Evolutionary conservation across 2,797 vertebrate species (phyloP), one percentile per base, ranked within the genome.

Genomic region (Dromococcyx pavoninus): DNA sequence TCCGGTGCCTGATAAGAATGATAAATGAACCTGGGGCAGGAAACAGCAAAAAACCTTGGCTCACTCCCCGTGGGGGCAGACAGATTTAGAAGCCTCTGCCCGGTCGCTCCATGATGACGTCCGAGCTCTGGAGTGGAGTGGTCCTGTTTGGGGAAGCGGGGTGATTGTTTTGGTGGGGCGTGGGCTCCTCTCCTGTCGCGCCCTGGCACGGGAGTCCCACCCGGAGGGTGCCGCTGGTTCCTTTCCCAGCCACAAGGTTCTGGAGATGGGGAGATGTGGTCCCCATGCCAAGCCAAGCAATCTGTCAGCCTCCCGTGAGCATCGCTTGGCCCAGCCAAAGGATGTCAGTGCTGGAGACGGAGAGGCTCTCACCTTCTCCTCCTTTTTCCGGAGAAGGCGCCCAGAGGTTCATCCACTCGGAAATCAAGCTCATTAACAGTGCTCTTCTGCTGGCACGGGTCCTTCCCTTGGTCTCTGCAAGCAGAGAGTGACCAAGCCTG

Each of bases 1-100:
- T 91, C 91, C 2, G 7, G 48, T 94, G 90, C 78, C 88, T 93
- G 93, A 96, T 95, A 95, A 95, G 92, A 75, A 92, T 95, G 84
- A 92, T 76, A 95, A 94, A 94, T 88, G 74, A 80, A 78, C 22
- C 10, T 32, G 65, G 65, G 60, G 54, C 86, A 89, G 94, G 95
- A 94, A 94, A 71, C 2, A 6, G 73, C 75, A 73, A 51, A 71
- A 44, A 76, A 73, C 56, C 51, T 73, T 71, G 89, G 70, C 92
- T 90, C 3, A 0, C 72, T 95, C 83, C 76, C 69, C 0, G 0
- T 0, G 2, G 80, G 2, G 8, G 69, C 74, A 91, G 78, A 78
- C 7, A 0, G 58, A 78, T 80, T 91, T 90, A 93, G 88, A 90
- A 70, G 35, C 72, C 84, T 62, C 86, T 95, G 74, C 93, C 87